Conservation (phyloP, 2,797 vertebrate species). For the Tragelaphus oryx region DNA sequence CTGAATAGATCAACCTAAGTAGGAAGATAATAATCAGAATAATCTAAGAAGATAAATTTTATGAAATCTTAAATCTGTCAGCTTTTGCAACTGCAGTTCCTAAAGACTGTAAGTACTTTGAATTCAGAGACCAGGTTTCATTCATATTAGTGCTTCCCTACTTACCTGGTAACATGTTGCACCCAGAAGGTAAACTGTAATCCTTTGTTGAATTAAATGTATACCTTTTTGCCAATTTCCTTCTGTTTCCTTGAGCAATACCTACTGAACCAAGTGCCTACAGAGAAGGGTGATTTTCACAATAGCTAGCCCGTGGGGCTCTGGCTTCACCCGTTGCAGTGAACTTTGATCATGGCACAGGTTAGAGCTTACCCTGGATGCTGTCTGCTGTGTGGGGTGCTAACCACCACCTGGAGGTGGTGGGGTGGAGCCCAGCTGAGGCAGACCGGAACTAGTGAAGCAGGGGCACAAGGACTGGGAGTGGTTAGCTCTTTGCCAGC, state of each 20-base stretch:
- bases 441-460: fast-evolving
- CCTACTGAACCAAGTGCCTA: background rate
- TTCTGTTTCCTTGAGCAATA: background rate
- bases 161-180: background rate
- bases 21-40: background rate
- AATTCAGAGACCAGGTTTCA: background rate
- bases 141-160: background rate
- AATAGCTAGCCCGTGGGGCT: background rate
- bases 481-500: background rate
- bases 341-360: background rate
- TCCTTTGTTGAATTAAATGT: background rate
- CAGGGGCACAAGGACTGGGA: fast-evolving
- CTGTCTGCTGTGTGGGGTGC: fast-evolving
- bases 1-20: background rate
- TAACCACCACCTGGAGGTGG: background rate
- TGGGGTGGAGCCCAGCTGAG: background rate
- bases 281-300: background rate
- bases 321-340: fast-evolving
- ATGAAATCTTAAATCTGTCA: background rate
- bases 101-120: background rate
- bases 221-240: background rate
- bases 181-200: background rate
- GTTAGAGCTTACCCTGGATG: background rate
- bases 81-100: too few species aligned
- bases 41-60: background rate